Conservation (phyloP, 2,888 invertebrate genomes). For the Ophion obscuratus region DNA sequence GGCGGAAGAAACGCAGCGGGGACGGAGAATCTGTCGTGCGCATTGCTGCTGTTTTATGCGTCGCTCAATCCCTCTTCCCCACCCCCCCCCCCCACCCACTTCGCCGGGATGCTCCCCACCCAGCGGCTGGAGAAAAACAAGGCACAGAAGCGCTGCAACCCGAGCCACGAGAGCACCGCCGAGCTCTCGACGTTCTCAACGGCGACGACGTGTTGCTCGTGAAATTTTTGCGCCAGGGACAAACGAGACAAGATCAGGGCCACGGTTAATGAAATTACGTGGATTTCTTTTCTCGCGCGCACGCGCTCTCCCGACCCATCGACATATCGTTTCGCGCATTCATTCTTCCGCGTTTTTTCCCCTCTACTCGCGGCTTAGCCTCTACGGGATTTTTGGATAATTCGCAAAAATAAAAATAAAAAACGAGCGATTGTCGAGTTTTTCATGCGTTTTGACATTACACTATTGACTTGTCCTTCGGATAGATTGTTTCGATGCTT, state of each 20-base stretch:
- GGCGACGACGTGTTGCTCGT: conserved; percentile 22
- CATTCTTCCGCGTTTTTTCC: not conserved
- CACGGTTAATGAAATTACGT: conserved; percentile 51
- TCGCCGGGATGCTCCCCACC: not conserved
- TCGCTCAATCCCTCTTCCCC: conserved; percentile 1
- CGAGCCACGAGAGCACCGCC: conserved; percentile 26
- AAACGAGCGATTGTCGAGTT: not conserved
- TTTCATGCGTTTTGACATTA: not conserved
- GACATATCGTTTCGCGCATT: conserved; percentile 19
- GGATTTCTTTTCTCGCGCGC: conserved; percentile 22
- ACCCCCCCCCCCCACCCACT: not conserved
- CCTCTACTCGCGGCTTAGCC: no score
- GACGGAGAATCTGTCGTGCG: conserved; percentile 48
- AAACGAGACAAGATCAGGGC: conserved; percentile 54
- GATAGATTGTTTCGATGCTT: not conserved
- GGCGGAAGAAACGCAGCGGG: conserved; percentile 37
- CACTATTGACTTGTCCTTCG: not conserved
- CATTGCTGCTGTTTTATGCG: conserved; percentile 37
- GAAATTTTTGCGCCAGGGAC: conserved; percentile 37
- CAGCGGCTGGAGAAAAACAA: conserved; percentile 20
- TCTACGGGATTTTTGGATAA: not conserved
- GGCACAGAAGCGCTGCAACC: conserved; percentile 31
- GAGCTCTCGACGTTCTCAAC: conserved; percentile 34
- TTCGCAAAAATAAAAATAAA: not conserved
- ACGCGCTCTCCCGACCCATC: not conserved